Conservation (phyloP, 1,140 invertebrate species). For the Cotesia glomerata region DNA sequence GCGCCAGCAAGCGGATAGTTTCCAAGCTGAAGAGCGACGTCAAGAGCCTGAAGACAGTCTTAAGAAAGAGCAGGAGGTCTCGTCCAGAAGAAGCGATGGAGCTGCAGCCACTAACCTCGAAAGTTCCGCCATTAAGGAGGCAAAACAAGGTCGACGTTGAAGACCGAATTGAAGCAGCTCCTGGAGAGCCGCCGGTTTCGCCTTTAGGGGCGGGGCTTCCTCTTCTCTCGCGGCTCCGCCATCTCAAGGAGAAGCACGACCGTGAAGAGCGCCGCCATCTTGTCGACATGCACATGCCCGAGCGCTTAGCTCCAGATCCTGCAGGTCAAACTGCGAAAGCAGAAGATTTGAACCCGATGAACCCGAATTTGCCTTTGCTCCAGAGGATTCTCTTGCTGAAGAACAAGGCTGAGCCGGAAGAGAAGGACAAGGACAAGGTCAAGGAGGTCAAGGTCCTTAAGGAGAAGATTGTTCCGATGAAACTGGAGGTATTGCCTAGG, state of each 20-base stretch:
- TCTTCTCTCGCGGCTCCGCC: constrained; percentile 74
- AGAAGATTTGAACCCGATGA: constrained; percentile 38
- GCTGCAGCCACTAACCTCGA: constrained; percentile 63
- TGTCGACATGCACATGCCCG: constrained; percentile 60
- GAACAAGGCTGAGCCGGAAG: constrained; percentile 72
- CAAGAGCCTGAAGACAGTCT: constrained; percentile 74
- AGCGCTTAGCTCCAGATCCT: constrained; percentile 30
- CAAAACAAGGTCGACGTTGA: constrained; percentile 54
- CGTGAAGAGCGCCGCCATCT: constrained; percentile 66
- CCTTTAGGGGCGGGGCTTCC: constrained; percentile 84
- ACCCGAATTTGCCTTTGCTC: constrained; percentile 70
- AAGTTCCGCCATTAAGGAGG: constrained; percentile 58
- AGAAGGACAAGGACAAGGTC: constrained; percentile 20
- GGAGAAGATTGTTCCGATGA: too few relatives aligned
- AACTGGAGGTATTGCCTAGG: neutral
- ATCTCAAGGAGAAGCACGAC: constrained; percentile 86
- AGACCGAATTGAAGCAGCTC: constrained; percentile 40
- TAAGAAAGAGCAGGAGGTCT: constrained; percentile 68
- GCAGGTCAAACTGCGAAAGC: neutral
- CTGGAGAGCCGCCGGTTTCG: constrained; percentile 60
- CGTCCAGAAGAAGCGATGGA: constrained; percentile 62
- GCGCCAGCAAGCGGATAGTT: constrained; percentile 76
- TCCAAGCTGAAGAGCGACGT: constrained; percentile 84
- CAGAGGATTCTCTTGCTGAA: constrained; percentile 81
- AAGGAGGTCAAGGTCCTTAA: too few relatives aligned